These are phyloP conservation scores for Podargus strigoides DNA, from an alignment of 2,797 vertebrate species.

Conservation along the genomic window DNA sequence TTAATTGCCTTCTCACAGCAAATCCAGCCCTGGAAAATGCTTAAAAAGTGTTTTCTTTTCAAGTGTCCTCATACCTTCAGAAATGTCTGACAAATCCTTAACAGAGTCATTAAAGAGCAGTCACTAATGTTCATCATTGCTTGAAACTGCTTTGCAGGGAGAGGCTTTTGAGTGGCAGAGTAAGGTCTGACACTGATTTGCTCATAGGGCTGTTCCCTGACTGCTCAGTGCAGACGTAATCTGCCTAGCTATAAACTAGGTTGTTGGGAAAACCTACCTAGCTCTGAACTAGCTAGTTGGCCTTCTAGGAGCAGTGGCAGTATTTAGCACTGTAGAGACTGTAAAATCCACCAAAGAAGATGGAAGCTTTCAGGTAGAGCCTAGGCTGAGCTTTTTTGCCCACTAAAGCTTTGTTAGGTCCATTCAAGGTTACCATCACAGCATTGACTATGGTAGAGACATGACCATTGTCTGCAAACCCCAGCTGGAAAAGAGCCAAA, in stretches of 20 bases:
- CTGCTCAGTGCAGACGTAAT: background rate
- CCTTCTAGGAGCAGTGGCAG: background rate
- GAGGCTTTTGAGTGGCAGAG: background rate
- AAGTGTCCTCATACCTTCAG: background rate
- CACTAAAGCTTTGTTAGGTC: background rate
- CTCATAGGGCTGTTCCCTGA: background rate
- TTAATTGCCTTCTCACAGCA: background rate
- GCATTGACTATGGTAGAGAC: rapidly evolving
- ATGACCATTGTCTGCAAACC: background rate
- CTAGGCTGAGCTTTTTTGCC: background rate
- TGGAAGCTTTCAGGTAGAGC: background rate
- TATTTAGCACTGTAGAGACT: background rate
- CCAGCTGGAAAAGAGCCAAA: background rate
- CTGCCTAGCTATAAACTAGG: background rate
- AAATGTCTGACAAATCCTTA: background rate
- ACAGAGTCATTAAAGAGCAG: background rate
- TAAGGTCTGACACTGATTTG: background rate
- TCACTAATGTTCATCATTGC: background rate
- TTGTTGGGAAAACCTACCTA: background rate
- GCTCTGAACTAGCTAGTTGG: background rate
- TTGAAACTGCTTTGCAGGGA: background rate
- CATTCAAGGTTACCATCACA: background rate
- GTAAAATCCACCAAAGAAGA: background rate
- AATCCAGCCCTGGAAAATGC: background rate
- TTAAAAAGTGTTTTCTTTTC: background rate